Evolutionary conservation across 2,888 invertebrate species (phyloP).

Genomic region (Lypha dubia): DNA sequence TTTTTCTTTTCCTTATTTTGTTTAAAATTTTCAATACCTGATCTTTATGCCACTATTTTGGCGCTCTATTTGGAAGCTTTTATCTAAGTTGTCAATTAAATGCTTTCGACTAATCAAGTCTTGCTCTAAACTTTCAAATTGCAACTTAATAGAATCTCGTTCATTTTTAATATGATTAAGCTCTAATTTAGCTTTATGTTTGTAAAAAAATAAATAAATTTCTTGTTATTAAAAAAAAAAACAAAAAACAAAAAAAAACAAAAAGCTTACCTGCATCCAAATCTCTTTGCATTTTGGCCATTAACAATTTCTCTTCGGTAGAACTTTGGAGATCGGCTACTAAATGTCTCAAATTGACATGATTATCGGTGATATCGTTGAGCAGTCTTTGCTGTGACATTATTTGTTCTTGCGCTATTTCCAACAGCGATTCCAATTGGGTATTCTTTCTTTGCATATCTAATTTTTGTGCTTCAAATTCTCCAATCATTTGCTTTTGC

Average conservation of each 20-base stretch:
- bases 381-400: constrained; percentile 81
- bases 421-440: constrained; percentile 79
- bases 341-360: constrained; percentile 81
- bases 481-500: constrained; percentile 74
- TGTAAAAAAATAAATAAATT: not conserved
- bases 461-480: constrained; percentile 73
- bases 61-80: constrained; percentile 78
- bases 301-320: constrained; percentile 80
- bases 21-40: constrained; percentile 71
- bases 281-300: constrained; percentile 82
- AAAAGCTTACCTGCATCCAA: constrained; percentile 76
- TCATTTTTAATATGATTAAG: constrained; percentile 76
- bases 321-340: constrained; percentile 83
- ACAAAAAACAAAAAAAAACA: not conserved
- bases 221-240: too few species aligned
- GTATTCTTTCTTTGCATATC: constrained; percentile 77
- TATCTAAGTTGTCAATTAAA: constrained; percentile 72
- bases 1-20: not conserved
- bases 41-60: constrained; percentile 78
- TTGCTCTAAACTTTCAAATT: constrained; percentile 72
- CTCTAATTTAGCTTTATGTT: constrained; percentile 78
- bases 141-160: constrained; percentile 75
- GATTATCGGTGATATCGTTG: constrained; percentile 82
- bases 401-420: constrained; percentile 81
- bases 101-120: constrained; percentile 75